Evolutionary conservation across 2,888 invertebrate genomes (phyloP).

Genomic region (Ophion costatus): DNA sequence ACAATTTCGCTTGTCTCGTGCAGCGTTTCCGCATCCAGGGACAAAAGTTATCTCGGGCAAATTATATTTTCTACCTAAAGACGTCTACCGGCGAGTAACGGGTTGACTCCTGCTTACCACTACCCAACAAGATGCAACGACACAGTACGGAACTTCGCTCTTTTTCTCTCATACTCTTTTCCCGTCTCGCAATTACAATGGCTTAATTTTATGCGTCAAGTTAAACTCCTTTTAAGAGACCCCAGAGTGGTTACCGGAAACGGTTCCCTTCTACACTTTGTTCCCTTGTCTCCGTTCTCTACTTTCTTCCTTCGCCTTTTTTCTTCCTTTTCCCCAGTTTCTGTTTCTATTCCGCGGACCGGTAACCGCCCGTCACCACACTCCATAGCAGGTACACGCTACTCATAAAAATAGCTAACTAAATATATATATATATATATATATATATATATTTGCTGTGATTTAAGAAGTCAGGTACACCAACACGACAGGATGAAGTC

Average conservation of each 20-base stretch:
- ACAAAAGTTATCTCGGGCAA: conserved; percentile 78
- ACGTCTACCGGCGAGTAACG: conserved; percentile 55
- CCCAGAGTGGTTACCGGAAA: conserved; percentile 72
- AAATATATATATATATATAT: background rate
- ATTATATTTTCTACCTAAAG: conserved; percentile 77
- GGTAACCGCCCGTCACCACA: conserved; percentile 41
- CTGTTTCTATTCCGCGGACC: conserved; percentile 52
- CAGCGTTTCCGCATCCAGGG: conserved; percentile 59
- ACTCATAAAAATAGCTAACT: background rate
- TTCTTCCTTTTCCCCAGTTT: conserved; percentile 44
- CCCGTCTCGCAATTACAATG: conserved; percentile 79
- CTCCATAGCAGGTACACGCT: conserved; percentile 15
- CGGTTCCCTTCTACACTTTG: conserved; percentile 37
- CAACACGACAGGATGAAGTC: background rate
- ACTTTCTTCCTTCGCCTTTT: conserved; percentile 15
- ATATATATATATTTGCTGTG: background rate
- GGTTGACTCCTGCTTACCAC: conserved; percentile 67
- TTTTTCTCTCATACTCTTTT: conserved; percentile 52
- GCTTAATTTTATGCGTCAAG: conserved; percentile 83
- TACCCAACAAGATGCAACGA: conserved; percentile 64
- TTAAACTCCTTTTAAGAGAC: conserved; percentile 82
- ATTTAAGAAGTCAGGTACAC: conserved; percentile 11
- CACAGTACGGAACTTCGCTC: conserved; percentile 42
- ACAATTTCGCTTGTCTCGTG: conserved; percentile 51
- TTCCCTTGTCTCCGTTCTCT: conserved; percentile 32